A percentile compares a stretch with the other conserved stretches of the same genome.
phyloP scores from a whole-genome alignment of 2,797 vertebrate species.

The Pyrrhura leucotis region DNA sequence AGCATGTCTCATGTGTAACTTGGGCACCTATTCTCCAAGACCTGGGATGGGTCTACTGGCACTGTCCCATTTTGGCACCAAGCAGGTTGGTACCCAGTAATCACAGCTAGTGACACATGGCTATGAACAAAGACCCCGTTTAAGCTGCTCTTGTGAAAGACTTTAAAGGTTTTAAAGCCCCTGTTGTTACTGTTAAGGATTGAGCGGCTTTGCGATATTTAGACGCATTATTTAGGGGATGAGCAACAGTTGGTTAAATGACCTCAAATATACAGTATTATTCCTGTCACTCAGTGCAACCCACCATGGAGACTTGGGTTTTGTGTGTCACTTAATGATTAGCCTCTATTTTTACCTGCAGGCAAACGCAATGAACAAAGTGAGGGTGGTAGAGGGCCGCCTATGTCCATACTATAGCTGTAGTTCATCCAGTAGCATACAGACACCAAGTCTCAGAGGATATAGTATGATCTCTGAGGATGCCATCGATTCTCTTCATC shows the following conservation, averaged over 20 bases:
- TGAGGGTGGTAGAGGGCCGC: background rate
- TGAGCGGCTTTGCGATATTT: fast-evolving
- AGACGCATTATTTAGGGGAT: fast-evolving
- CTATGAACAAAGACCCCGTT: background rate
- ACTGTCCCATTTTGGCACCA: background rate
- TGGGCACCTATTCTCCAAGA: background rate
- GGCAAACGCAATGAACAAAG: background rate
- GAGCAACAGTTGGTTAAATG: background rate
- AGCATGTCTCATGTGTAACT: fast-evolving
- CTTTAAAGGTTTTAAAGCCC: background rate
- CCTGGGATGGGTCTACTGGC: background rate
- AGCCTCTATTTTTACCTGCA: background rate
- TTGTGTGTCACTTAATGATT: background rate
- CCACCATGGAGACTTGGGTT: fast-evolving
- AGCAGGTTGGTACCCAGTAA: background rate
- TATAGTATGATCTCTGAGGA: background rate
- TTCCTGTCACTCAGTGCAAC: background rate
- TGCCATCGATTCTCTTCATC: background rate
- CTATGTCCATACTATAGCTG: fast-evolving
- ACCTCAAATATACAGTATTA: background rate
- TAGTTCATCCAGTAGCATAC: fast-evolving
- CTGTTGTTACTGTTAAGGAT: background rate
- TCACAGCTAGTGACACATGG: background rate
- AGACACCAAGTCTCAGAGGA: background rate
- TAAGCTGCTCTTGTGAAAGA: background rate